Base-by-base conservation (phyloP, 2,797 vertebrate genomes). In the Malacoctenus gilli region DNA sequence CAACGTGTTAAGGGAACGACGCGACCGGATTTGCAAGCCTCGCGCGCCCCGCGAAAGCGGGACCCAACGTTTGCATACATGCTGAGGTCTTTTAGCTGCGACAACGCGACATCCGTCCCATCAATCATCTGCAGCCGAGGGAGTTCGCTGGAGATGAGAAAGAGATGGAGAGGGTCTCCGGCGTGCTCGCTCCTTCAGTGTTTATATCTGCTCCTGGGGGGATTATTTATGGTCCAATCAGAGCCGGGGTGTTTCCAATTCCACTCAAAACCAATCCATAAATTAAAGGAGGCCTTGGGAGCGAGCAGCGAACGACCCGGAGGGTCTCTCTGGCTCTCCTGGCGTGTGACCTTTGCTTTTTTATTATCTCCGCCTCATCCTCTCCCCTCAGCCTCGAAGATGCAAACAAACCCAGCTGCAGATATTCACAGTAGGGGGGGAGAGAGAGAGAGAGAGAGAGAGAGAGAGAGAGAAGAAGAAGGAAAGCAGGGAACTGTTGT, bases 171-270 rank as follows among this genome's bases (percentile, higher is more conserved):
- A 63, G 80, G 53, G 63, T 72, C 62, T 51, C 41, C 32, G 53
- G 36, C 63, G 59, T n/a, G 54, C 71, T 63, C 59, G 62, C 68
- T n/a, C n/a, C n/a, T n/a, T n/a, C n/a, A 32, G 50, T 37, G 6
- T 75, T 77, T 78, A 56, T 70, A 75, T 80, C 74, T 77, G 59
- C 50, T 68, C 71, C 75, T 63, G 63, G 56, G 21, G 53, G 78
- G 68, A 77, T 89, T 86, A 88, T 89, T 87, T 87, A 90, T 81
- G 77, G 68, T 71, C 76, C 79, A 86, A 85, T 87, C 81, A 83
- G 73, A 79, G 50, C 73, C 66, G 41, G 68, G 75, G 75, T 48
- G 53, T 79, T 77, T 84, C 72, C 70, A 80, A 36, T 86, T 80
- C 72, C 78, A 75, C 78, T 74, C 52, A 41, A 75, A 83, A 68